Evolutionary conservation across 2,797 vertebrate species (phyloP).

Genomic region (Cossypha polioptera): DNA sequence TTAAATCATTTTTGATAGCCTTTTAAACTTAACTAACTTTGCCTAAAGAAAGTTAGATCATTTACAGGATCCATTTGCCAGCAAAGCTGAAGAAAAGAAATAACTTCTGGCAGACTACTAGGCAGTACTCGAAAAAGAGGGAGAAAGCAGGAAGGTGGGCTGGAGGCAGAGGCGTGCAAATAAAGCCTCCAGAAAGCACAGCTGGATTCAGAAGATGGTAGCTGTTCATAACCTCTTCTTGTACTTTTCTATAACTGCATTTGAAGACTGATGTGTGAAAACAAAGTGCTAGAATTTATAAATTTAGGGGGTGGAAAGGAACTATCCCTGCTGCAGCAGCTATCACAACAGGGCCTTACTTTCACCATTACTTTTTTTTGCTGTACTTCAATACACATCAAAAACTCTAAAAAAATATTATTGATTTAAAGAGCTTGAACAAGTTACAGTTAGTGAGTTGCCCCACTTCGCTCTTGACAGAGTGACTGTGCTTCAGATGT

Average conservation of each 20-base stretch:
- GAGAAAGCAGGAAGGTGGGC: not conserved
- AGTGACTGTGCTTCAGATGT: not conserved
- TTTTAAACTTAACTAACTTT: conserved; percentile 43
- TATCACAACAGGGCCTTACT: not conserved
- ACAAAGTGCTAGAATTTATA: not conserved
- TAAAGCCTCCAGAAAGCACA: not conserved
- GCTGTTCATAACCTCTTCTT: not conserved
- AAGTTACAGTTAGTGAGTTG: not conserved
- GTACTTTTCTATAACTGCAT: not conserved
- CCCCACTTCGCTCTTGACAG: not conserved
- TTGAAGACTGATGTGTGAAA: not conserved
- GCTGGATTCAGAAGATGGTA: not conserved
- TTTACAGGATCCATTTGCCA: conserved; percentile 11
- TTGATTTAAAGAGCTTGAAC: not conserved
- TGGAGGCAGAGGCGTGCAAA: not conserved
- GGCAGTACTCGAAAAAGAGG: not conserved
- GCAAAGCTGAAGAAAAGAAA: not conserved
- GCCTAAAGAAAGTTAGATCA: conserved; percentile 21
- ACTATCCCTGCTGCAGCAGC: not conserved
- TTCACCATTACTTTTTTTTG: not conserved
- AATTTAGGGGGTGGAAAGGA: not conserved
- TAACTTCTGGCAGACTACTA: not conserved
- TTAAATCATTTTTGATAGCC: conserved; percentile 30
- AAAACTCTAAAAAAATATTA: not conserved
- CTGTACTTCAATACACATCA: not conserved